Percentiles rank a stretch among this genome's conserved stretches.
These are phyloP conservation scores for Ophion ellenae DNA, from an alignment of 2,888 invertebrate species.

Conservation along the genomic window DNA sequence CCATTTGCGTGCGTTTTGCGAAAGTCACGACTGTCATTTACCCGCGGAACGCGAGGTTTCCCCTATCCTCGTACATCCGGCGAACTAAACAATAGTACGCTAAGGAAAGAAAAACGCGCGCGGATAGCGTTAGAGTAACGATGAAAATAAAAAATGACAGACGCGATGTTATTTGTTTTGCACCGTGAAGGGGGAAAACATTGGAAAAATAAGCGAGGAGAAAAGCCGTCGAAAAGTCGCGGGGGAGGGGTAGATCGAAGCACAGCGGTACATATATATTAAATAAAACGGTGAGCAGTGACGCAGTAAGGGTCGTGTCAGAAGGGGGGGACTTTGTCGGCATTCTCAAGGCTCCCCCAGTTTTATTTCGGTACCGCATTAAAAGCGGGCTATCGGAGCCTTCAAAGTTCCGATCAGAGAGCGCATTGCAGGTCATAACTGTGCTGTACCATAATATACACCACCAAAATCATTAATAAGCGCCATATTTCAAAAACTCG, in stretches of 20 bases:
- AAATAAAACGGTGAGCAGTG: conserved; percentile 42
- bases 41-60: not conserved
- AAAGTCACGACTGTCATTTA: not conserved
- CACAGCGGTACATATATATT: conserved; percentile 46
- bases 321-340: conserved; percentile 52
- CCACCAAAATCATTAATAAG: not conserved
- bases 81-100: not conserved
- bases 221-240: not conserved
- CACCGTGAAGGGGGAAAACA: conserved; percentile 1
- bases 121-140: not conserved
- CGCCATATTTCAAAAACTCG: too few relatives aligned
- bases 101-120: not conserved
- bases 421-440: conserved; percentile 42
- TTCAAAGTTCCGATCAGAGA: conserved; percentile 55
- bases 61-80: not conserved
- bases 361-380: conserved; percentile 64
- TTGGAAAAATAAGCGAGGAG: not conserved
- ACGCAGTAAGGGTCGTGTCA: conserved; percentile 52
- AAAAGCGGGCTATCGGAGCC: conserved; percentile 54
- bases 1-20: not conserved
- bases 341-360: conserved; percentile 63
- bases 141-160: not conserved
- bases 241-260: conserved; percentile 33
- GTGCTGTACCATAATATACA: conserved; percentile 2
- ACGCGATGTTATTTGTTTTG: not conserved